Conservation (phyloP, 23 tunicate species). For the Styela plicata region DNA sequence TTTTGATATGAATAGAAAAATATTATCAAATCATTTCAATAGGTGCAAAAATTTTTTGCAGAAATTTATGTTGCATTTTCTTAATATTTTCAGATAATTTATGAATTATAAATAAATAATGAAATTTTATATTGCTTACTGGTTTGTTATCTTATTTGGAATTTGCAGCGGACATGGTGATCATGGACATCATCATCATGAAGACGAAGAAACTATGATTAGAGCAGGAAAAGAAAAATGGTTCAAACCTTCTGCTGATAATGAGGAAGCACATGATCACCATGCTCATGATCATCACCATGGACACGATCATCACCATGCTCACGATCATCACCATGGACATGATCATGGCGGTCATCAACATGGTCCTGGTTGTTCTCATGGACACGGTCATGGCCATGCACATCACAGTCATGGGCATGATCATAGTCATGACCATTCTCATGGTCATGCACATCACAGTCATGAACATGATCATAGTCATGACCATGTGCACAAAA, state of each 20-base stretch:
- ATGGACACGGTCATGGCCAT: slow-evolving; percentile 36
- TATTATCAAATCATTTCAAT: no score
- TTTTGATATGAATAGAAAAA: no score
- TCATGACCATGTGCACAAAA: not conserved
- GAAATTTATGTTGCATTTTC: no score
- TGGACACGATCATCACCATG: slow-evolving; percentile 13
- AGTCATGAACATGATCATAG: not conserved
- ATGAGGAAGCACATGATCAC: slow-evolving; percentile 12
- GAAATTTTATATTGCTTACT: not conserved
- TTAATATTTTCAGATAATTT: no score
- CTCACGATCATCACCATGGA: not conserved
- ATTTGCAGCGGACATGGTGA: slow-evolving; percentile 28
- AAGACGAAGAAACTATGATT: slow-evolving; percentile 45
- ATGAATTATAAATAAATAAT: no score
- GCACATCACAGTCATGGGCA: slow-evolving; percentile 24
- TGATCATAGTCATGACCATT: slow-evolving; percentile 41
- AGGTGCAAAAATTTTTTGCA: no score
- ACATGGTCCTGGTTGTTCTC: slow-evolving; percentile 26
- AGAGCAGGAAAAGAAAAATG: slow-evolving; percentile 78
- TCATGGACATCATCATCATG: slow-evolving; percentile 42
- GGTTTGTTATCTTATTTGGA: not conserved
- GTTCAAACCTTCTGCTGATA: slow-evolving; percentile 60
- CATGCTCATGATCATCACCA: slow-evolving; percentile 17
- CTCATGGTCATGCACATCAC: slow-evolving; percentile 28
- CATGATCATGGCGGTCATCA: slow-evolving; percentile 37